Percentiles rank a stretch among this genome's conserved stretches.
Evolutionary conservation across 2,113 vertebrate genomes (phyloP).

Genomic region (Xiphophorus hellerii): DNA sequence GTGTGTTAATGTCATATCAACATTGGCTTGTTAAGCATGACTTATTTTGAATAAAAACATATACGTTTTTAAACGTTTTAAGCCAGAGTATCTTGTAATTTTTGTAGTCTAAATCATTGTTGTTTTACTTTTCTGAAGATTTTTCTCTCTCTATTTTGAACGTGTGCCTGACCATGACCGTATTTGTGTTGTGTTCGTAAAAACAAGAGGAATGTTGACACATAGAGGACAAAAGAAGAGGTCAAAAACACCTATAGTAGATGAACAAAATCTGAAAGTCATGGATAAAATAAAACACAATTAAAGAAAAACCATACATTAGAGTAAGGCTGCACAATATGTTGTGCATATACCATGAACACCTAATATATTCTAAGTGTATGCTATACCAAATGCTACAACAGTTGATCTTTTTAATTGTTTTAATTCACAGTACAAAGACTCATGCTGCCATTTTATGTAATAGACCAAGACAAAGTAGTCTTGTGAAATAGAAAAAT

Average conservation of each 20-base stretch:
- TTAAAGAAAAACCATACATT: no score
- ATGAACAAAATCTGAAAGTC: neutral
- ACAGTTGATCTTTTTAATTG: neutral
- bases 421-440: neutral
- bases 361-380: neutral
- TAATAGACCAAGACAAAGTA: neutral
- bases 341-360: neutral
- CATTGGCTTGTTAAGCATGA: conserved; percentile 9
- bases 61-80: neutral
- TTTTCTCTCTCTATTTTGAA: neutral
- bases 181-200: neutral
- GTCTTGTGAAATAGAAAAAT: no score
- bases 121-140: neutral
- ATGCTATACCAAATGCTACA: no score
- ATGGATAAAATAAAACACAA: neutral
- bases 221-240: neutral
- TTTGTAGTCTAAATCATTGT: neutral
- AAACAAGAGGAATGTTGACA: neutral
- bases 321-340: neutral
- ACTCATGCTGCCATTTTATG: neutral
- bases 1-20: conserved; percentile 7
- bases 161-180: neutral
- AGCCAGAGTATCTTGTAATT: neutral
- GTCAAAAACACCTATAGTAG: neutral
- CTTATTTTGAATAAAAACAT: neutral